Evolutionary conservation across 2,888 invertebrate species (phyloP), one percentile per base, ranked within the genome.

Genomic region (Chloromyia formosa): DNA sequence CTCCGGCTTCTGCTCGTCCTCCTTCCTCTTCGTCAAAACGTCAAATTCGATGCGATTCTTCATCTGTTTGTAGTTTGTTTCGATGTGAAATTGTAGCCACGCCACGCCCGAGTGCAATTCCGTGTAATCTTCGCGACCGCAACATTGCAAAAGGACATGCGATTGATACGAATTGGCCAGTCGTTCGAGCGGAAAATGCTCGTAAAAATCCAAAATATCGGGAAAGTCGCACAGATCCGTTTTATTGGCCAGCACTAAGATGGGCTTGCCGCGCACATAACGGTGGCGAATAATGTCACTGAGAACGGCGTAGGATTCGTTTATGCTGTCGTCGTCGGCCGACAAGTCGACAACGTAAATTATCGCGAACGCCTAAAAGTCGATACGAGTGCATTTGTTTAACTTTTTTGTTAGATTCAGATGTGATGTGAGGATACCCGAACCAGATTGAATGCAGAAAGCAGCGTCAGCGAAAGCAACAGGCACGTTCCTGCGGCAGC

Each of bases 291-390:
- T 73, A 40, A 81, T 79, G 14, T 75, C 77, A 23, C 78, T 77
- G 10, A 84, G 72, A n/a, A 81, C 73, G 5, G 76, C 74, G 75
- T 83, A 83, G 16, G 80, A 77, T 12, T 73, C 66, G 16, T 23
- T 66, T 49, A 66, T 49, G 5, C 7, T 22, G 4, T 66, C 77
- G 10, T 77, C 75, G 7, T 35, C 27, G 27, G 27, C 27, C 14
- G 82, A 80, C 66, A 84, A 79, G 73, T 84, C 83, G 10, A 83
- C 82, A 75, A 83, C 82, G 42, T 80, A 84, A 74, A 84, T 80
- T 2, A 84, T 72, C 4, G 77, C 81, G 80, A 81, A 80, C 60
- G 80, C 74, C 81, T 81, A 56, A 18, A n/a, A n/a, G n/a, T n/a
- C n/a, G n/a, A n/a, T n/a, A n/a, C n/a, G n/a, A n/a, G n/a, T n/a